phyloP scores from a whole-genome alignment of 2,888 invertebrate genomes.

The Drosophila suboccidentalis region DNA sequence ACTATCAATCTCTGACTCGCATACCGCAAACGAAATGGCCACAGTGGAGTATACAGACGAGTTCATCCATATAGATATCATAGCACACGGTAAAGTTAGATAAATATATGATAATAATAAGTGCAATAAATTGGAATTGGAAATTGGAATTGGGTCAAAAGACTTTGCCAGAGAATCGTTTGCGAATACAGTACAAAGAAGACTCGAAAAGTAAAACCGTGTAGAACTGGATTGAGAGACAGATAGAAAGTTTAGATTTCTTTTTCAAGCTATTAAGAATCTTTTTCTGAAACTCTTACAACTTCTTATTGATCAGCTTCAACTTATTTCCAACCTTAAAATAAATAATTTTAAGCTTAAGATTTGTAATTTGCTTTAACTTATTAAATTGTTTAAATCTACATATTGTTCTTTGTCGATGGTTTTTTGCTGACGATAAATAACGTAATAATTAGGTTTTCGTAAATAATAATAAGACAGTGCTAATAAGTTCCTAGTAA shows the following conservation, averaged over 20 bases:
- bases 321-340: too few relatives aligned
- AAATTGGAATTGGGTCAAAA: not conserved
- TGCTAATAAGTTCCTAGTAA: not conserved
- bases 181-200: not conserved
- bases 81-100: not conserved
- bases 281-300: not conserved
- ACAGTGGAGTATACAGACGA: not conserved
- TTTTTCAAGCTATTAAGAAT: not conserved
- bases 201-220: not conserved
- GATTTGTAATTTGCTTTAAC: not conserved
- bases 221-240: not conserved
- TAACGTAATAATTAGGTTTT: too few relatives aligned
- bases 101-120: not conserved
- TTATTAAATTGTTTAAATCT: not conserved
- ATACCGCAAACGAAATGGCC: conserved; percentile 8
- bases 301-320: not conserved
- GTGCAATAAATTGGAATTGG: too few relatives aligned
- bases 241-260: not conserved
- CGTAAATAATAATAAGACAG: not conserved
- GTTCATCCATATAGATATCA: not conserved
- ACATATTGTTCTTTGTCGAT: too few relatives aligned
- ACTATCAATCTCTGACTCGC: not conserved
- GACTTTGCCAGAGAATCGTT: not conserved
- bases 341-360: too few relatives aligned
- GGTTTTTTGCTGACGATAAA: too few relatives aligned